Base-by-base conservation (phyloP, 1,140 invertebrate genomes). In the Aricia agestis region DNA sequence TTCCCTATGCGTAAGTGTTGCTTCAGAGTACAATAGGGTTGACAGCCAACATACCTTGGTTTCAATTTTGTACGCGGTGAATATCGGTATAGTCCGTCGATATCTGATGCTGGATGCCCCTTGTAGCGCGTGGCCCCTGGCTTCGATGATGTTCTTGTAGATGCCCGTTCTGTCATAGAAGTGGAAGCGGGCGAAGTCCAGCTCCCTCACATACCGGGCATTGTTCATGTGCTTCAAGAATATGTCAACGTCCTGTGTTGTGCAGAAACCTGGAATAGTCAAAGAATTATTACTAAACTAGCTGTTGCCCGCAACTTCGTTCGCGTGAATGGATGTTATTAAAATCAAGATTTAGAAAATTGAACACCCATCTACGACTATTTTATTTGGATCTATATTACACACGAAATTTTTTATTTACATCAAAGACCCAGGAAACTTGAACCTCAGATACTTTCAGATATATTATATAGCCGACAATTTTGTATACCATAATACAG, bases 141-240 rank as follows among this genome's bases (percentile, higher is more conserved):
- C 91, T 45, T 92, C 93, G 11, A 82, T 87, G 15, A 96, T 93
- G 65, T 93, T 93, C 0, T 81, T 83, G 70, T 95, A 96, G 3
- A 96, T 92, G 15, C 95, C 95, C 7, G 93, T 94, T 72, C 94
- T 84, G 52, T 95, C 94, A 73, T 96, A 96, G 84, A 95, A 96
- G 76, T 96, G 94, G 79, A 97, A 96, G 31, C 96, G 92, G 3
- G 95, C 96, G 87, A 97, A 97, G 83, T 97, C 96, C 69, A 97
- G 86, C 82, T 97, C 96, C 7, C 96, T 92, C 1, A 97, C 82
- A 73, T 97, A 98, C 9, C 96, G 93, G 0, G 96, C 95, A 82
- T 97, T 97, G 83, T 97, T 98, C 97, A 97, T 97, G 82, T 97
- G 96, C 2, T 92, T 92, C 0, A 96, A 87, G 67, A 96, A 94